A percentile compares a stretch with the other conserved stretches of the same genome.
Evolutionary conservation across 1,140 invertebrate genomes (phyloP).

Genomic region (Pemphigus obesinymphae): DNA sequence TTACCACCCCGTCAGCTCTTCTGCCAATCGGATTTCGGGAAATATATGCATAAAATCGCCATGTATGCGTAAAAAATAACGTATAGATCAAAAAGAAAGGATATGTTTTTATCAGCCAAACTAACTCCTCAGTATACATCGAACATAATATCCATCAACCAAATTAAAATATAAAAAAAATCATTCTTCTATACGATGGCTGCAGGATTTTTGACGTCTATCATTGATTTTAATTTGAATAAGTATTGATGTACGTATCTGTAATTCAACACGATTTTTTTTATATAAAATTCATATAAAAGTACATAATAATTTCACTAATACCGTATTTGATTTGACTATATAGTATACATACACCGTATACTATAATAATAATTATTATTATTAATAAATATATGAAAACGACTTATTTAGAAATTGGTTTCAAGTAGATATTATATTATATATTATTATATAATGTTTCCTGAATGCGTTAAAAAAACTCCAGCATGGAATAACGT

Average conservation of each 20-base stretch:
- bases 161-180: conserved; percentile 13
- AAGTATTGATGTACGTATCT: too few relatives aligned
- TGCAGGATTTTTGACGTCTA: background rate
- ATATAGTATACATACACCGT: too few relatives aligned
- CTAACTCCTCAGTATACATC: background rate
- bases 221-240: too few relatives aligned
- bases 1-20: conserved; percentile 18
- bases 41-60: conserved; percentile 8
- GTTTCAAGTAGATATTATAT: background rate
- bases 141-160: conserved; percentile 26
- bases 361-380: too few relatives aligned
- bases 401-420: too few relatives aligned
- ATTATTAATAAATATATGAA: too few relatives aligned
- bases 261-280: too few relatives aligned
- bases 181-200: too few relatives aligned
- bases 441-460: too few relatives aligned
- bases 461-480: too few relatives aligned
- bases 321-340: too few relatives aligned
- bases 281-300: too few relatives aligned
- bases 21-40: conserved; percentile 25
- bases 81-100: conserved; percentile 12
- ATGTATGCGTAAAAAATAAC: conserved; percentile 4
- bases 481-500: background rate
- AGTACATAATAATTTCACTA: background rate
- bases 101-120: background rate